A percentile compares a stretch with the other conserved stretches of the same genome.
These are phyloP conservation scores for Crotophaga sulcirostris DNA, from an alignment of 2,113 vertebrate species.

Conservation along the genomic window DNA sequence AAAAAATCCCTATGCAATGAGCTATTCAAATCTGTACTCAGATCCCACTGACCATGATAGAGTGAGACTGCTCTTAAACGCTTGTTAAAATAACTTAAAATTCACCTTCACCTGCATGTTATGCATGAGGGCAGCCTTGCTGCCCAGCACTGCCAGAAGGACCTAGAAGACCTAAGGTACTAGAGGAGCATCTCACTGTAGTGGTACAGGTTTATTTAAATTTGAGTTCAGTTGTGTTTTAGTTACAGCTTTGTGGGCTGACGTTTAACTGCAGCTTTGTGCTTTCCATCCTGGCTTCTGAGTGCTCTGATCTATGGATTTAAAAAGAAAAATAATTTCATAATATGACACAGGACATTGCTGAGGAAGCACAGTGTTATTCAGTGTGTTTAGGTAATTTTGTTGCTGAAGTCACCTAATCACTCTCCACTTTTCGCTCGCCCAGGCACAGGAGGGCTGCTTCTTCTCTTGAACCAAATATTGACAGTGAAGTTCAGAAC, in stretches of 20 bases:
- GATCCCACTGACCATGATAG: not conserved
- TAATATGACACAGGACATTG: not conserved
- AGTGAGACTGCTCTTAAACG: not conserved
- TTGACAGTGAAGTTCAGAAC: not conserved
- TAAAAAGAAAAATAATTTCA: not conserved
- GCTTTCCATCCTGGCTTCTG: not conserved
- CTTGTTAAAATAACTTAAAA: not conserved
- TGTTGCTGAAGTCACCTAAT: not conserved
- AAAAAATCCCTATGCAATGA: not conserved
- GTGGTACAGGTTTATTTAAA: not conserved
- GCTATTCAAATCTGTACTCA: not conserved
- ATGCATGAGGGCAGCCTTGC: rapidly evolving
- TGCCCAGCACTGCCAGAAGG: not conserved
- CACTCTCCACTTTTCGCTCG: not conserved
- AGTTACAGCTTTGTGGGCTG: not conserved
- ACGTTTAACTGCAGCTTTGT: not conserved
- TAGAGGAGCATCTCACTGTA: not conserved
- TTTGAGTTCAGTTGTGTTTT: not conserved
- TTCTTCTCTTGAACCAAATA: not conserved
- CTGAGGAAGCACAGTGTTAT: not conserved
- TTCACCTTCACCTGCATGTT: not conserved
- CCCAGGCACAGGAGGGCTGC: not conserved
- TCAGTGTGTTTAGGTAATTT: not conserved
- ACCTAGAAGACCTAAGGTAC: not conserved
- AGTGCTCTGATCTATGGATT: not conserved